These are phyloP conservation scores for Centropyge bicolor DNA, from an alignment of 2,797 vertebrate species.

Conservation along the genomic window DNA sequence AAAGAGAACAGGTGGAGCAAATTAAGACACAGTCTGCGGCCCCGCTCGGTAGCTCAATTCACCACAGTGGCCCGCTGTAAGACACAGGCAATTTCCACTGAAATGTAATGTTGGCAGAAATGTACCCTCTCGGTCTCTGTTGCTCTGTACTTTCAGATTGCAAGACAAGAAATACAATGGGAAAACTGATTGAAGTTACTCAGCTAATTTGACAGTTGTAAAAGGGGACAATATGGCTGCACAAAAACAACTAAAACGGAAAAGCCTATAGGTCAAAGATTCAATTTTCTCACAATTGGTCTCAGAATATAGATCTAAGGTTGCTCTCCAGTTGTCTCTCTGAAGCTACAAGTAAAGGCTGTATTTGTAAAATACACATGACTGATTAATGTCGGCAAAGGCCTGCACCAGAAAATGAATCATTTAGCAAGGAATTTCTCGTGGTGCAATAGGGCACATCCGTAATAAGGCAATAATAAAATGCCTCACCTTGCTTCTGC, in stretches of 20 bases:
- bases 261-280: slow-evolving; percentile 55
- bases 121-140: slow-evolving; percentile 66
- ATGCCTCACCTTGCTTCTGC: slow-evolving; percentile 68
- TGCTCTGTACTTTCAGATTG: slow-evolving; percentile 76
- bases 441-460: slow-evolving; percentile 67
- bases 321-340: slow-evolving; percentile 20
- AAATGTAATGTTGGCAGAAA: slow-evolving; percentile 81
- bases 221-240: slow-evolving; percentile 49
- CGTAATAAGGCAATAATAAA: slow-evolving; percentile 70
- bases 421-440: slow-evolving; percentile 64
- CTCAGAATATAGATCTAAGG: slow-evolving; percentile 26
- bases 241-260: slow-evolving; percentile 54
- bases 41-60: slow-evolving; percentile 78
- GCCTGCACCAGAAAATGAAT: slow-evolving; percentile 41
- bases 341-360: slow-evolving; percentile 26
- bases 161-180: slow-evolving; percentile 71
- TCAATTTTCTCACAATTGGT: slow-evolving; percentile 34
- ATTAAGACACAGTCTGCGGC: slow-evolving; percentile 87
- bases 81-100: slow-evolving; percentile 82
- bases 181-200: slow-evolving; percentile 69
- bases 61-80: slow-evolving; percentile 79
- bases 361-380: slow-evolving; percentile 61
- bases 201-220: slow-evolving; percentile 77
- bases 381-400: slow-evolving; percentile 64
- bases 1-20: slow-evolving; percentile 85